Evolutionary conservation across 2,113 vertebrate species (phyloP).

Genomic region (Pomatostomus ruficeps): DNA sequence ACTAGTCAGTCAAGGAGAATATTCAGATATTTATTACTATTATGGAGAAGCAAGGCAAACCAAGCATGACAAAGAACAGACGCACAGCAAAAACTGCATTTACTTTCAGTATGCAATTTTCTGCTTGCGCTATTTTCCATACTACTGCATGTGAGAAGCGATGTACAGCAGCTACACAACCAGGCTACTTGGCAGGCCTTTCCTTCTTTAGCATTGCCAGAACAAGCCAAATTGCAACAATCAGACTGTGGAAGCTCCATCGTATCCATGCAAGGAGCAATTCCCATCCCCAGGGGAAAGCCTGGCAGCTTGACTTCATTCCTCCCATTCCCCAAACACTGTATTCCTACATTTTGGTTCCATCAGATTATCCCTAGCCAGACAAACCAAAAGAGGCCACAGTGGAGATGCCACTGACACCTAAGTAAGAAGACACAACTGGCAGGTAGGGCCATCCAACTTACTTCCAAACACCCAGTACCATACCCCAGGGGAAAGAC

Average conservation of each 20-base stretch:
- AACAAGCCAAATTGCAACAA: not conserved
- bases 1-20: not conserved
- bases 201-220: not conserved
- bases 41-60: not conserved
- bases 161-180: not conserved
- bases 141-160: not conserved
- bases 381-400: not conserved
- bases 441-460: not conserved
- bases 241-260: not conserved
- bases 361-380: not conserved
- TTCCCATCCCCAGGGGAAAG: fast-evolving
- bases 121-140: not conserved
- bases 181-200: not conserved
- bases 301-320: not conserved
- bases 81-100: not conserved
- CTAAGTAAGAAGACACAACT: not conserved
- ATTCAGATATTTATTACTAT: not conserved
- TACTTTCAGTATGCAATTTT: not conserved
- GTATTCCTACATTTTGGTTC: not conserved
- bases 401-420: not conserved
- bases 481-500: not conserved
- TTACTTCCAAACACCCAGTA: not conserved
- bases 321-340: not conserved
- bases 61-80: not conserved
- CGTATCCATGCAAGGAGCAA: not conserved